phyloP scores from a whole-genome alignment of 2,797 vertebrate genomes.

The Eidolon dupreanum region DNA sequence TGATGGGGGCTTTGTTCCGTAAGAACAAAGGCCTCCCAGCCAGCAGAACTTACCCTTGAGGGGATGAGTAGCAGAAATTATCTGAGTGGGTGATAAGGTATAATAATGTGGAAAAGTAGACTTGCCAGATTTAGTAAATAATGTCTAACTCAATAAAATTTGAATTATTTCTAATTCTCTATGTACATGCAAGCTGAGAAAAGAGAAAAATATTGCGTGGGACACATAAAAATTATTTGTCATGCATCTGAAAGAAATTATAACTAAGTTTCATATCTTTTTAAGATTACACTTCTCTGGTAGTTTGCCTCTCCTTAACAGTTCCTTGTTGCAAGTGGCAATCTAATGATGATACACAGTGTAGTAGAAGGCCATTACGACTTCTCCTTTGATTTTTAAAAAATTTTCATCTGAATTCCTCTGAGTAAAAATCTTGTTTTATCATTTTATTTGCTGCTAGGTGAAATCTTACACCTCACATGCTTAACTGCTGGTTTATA shows the following conservation, averaged over 20 bases:
- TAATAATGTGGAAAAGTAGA: not conserved
- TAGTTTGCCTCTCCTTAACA: not conserved
- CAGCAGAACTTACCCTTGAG: not conserved
- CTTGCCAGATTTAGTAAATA: not conserved
- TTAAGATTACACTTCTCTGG: not conserved
- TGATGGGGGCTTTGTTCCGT: not conserved
- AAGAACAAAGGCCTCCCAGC: not conserved
- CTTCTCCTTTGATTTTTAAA: not conserved
- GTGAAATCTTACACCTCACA: not conserved
- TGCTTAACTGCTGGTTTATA: not conserved
- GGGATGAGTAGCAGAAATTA: not conserved
- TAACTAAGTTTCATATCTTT: not conserved
- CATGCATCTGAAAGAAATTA: not conserved
- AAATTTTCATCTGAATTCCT: not conserved
- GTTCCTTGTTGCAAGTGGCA: not conserved
- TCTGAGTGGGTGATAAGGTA: not conserved
- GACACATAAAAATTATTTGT: not conserved
- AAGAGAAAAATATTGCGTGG: not conserved
- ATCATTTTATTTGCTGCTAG: not conserved
- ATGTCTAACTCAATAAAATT: not conserved
- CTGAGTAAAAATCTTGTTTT: not conserved
- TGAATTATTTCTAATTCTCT: not conserved
- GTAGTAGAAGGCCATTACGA: not conserved
- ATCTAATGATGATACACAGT: not conserved
- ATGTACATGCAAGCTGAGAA: not conserved